phyloP scores from a whole-genome alignment of 2,888 invertebrate genomes.

The Tetranychus truncatus region DNA sequence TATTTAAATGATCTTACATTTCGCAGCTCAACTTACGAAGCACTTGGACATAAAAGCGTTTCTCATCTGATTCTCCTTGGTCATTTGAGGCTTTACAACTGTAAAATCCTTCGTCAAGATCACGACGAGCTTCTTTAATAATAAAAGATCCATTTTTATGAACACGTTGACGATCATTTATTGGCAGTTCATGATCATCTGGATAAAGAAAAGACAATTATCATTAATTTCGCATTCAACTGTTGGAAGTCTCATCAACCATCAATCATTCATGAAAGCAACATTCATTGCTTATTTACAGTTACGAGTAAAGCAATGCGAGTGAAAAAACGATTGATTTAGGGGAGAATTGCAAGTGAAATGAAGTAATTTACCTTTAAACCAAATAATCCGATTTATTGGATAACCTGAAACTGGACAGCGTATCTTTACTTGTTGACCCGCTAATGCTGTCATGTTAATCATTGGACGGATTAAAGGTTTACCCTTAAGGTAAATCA shows the following conservation, averaged over 20 bases:
- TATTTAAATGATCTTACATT: too few relatives aligned
- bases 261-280: too few relatives aligned
- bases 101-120: conserved; percentile 33
- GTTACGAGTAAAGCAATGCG: too few relatives aligned
- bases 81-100: conserved; percentile 32
- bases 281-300: not conserved
- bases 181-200: conserved; percentile 18
- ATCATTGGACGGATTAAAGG: conserved; percentile 36
- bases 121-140: conserved; percentile 31
- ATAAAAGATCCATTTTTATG: conserved; percentile 32
- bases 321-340: not conserved
- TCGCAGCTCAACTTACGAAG: conserved; percentile 17
- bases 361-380: conserved; percentile 39
- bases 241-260: too few relatives aligned
- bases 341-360: not conserved
- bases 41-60: conserved; percentile 14
- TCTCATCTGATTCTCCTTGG: conserved; percentile 27
- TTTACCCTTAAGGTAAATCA: conserved; percentile 34
- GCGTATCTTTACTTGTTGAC: conserved; percentile 51
- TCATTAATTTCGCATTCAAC: not conserved
- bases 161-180: conserved; percentile 30
- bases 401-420: conserved; percentile 76
- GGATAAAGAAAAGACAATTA: not conserved
- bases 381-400: conserved; percentile 60
- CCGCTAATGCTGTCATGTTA: conserved; percentile 53